Conservation (phyloP, 2,113 vertebrate species). For the Tyto alba region DNA sequence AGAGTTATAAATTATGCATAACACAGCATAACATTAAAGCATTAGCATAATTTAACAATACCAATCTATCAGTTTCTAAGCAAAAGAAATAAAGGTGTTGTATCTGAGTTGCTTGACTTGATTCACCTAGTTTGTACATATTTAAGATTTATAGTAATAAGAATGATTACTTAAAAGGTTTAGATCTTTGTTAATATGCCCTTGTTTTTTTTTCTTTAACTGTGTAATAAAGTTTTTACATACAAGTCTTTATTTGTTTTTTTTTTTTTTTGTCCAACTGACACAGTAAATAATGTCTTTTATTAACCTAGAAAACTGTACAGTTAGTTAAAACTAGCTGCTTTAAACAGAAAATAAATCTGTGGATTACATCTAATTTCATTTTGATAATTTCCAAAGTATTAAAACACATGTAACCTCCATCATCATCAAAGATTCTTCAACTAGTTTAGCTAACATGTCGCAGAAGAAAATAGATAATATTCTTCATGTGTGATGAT, state of each 20-base stretch:
- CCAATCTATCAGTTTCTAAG: not conserved
- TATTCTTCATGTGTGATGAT: not conserved
- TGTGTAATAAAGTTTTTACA: not conserved
- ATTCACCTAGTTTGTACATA: not conserved
- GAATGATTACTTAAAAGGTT: not conserved
- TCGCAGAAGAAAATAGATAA: not conserved
- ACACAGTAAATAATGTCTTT: not conserved
- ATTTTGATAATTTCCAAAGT: not conserved
- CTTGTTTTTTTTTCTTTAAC: not conserved
- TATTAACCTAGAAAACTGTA: not conserved
- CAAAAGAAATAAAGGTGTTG: conserved; percentile 2
- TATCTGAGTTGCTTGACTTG: not conserved
- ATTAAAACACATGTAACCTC: not conserved
- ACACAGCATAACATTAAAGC: conserved; percentile 53
- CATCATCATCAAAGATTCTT: not conserved
- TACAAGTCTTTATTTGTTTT: not conserved
- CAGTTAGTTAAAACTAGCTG: not conserved
- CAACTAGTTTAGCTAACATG: not conserved
- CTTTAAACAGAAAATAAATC: not conserved
- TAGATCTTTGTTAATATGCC: not conserved
- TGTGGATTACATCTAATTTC: not conserved
- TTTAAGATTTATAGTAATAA: not conserved
- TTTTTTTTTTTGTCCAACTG: not conserved
- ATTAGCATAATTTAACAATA: conserved; percentile 65
- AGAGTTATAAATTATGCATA: conserved; percentile 65